Evolutionary conservation across 2,888 invertebrate genomes (phyloP).

Genomic region (Cacoxenus indagator): DNA sequence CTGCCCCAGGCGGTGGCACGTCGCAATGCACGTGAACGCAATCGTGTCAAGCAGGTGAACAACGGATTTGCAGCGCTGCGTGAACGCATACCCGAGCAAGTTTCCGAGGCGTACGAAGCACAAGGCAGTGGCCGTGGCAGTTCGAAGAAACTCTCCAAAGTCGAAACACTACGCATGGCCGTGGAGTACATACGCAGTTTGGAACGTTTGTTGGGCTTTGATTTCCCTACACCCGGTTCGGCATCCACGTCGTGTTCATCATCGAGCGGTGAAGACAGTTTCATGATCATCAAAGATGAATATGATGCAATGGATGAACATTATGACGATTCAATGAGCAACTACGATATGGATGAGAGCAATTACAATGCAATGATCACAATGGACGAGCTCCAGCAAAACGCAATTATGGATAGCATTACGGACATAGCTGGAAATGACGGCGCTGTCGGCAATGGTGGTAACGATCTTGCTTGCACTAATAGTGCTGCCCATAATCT

Average conservation of each 20-base stretch:
- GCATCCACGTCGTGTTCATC: conserved; percentile 10
- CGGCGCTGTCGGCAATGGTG: conserved; percentile 9
- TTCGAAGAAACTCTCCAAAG: conserved; percentile 86
- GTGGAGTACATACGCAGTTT: conserved; percentile 90
- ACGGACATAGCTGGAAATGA: background rate
- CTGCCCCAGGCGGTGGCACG: conserved; percentile 87
- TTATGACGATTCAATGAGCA: conserved; percentile 58
- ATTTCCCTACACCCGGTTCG: conserved; percentile 65
- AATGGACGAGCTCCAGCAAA: conserved; percentile 8
- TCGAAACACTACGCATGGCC: conserved; percentile 90
- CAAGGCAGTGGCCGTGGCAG: conserved; percentile 74
- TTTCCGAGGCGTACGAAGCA: conserved; percentile 79
- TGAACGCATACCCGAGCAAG: conserved; percentile 88
- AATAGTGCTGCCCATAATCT: too few species aligned
- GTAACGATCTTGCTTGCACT: too few species aligned
- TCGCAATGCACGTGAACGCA: conserved; percentile 92
- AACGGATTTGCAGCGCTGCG: conserved; percentile 90
- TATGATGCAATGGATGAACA: conserved; percentile 60
- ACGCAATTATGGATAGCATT: background rate
- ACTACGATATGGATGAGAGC: conserved; percentile 63
- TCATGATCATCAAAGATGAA: conserved; percentile 66
- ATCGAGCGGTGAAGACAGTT: conserved; percentile 65
- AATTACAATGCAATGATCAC: conserved; percentile 10
- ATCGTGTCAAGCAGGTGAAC: conserved; percentile 93
- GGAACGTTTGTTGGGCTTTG: conserved; percentile 81